Conservation (phyloP, 2,888 invertebrate species). For the Scaptomyza flava region DNA sequence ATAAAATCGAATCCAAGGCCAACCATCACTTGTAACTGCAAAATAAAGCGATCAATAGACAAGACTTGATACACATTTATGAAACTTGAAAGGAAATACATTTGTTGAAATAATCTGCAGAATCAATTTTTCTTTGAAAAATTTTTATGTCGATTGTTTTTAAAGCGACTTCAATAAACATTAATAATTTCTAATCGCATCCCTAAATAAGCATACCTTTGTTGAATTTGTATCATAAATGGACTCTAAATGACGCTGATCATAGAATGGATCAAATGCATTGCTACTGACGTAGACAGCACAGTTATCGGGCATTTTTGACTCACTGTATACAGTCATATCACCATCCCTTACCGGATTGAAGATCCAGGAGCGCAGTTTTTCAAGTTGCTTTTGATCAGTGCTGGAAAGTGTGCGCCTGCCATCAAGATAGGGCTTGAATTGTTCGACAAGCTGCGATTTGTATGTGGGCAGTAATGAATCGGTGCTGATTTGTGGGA, state of each 20-base stretch:
- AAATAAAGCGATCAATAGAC: neutral
- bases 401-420: neutral
- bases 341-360: slow-evolving; percentile 6
- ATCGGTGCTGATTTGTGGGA: slow-evolving; percentile 17
- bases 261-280: slow-evolving; percentile 35
- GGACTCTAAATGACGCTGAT: slow-evolving; percentile 24
- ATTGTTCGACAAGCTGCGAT: slow-evolving; percentile 10
- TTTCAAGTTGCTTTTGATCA: neutral
- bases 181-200: too few relatives aligned
- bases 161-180: too few relatives aligned
- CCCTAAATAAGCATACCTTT: slow-evolving; percentile 7
- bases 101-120: too few relatives aligned
- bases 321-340: slow-evolving; percentile 5
- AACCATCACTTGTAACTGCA: slow-evolving; percentile 30
- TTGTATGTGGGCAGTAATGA: slow-evolving; percentile 28
- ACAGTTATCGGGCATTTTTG: slow-evolving; percentile 8
- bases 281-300: slow-evolving; percentile 38
- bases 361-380: slow-evolving; percentile 22
- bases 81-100: too few relatives aligned
- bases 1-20: slow-evolving; percentile 47
- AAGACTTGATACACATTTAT: too few relatives aligned
- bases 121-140: too few relatives aligned
- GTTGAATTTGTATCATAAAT: slow-evolving; percentile 11
- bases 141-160: too few relatives aligned
- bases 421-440: slow-evolving; percentile 10